Conservation (phyloP, 2,888 invertebrate species). For the Nemapogon koenigi region DNA sequence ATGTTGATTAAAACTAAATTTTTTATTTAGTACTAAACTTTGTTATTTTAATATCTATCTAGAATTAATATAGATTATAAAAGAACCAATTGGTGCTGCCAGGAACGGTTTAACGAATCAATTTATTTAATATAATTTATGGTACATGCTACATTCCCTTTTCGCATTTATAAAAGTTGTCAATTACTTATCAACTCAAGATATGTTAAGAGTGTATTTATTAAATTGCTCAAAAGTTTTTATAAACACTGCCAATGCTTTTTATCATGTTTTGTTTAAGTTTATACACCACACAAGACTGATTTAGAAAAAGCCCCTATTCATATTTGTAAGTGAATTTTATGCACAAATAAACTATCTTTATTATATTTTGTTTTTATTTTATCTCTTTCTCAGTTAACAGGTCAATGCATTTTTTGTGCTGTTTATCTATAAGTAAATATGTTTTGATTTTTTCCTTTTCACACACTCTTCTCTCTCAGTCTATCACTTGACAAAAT, state of each 20-base stretch:
- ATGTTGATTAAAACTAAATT: too few relatives aligned
- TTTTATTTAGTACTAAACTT: too few relatives aligned
- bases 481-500: conserved; percentile 2
- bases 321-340: conserved; percentile 55
- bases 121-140: too few relatives aligned
- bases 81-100: too few relatives aligned
- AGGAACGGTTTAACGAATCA: too few relatives aligned
- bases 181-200: too few relatives aligned
- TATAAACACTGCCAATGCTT: conserved; percentile 7
- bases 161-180: too few relatives aligned
- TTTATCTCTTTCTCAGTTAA: conserved; percentile 22
- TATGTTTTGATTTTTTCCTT: neutral
- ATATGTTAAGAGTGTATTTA: neutral
- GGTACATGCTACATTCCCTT: too few relatives aligned
- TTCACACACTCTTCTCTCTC: neutral
- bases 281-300: conserved; percentile 63
- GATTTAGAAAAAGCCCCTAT: conserved; percentile 22
- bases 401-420: neutral
- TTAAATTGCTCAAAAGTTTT: neutral
- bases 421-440: neutral
- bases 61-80: too few relatives aligned
- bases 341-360: conserved; percentile 61
- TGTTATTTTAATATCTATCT: too few relatives aligned
- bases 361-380: conserved; percentile 48
- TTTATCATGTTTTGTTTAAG: conserved; percentile 2